A percentile compares a stretch with the other conserved stretches of the same genome.
Conservation (phyloP, 2,888 invertebrate genomes). For the Drymonia ruficornis region DNA sequence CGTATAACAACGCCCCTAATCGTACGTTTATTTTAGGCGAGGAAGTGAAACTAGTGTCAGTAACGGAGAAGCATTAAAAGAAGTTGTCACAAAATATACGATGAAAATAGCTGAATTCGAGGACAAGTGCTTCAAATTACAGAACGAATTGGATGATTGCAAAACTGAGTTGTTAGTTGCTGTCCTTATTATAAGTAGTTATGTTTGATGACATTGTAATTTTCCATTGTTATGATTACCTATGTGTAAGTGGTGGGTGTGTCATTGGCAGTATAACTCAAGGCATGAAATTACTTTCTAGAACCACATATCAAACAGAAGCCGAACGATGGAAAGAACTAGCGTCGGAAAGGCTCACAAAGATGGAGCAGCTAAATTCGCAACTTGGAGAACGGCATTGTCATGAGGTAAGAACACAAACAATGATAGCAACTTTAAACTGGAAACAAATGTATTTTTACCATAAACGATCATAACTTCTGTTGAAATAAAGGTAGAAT, state of each 20-base stretch:
- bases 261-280: background rate
- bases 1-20: conserved; percentile 39
- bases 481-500: conserved; percentile 69
- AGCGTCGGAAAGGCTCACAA: conserved; percentile 87
- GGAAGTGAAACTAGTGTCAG: conserved; percentile 48
- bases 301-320: conserved; percentile 66
- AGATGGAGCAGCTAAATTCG: conserved; percentile 86
- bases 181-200: background rate
- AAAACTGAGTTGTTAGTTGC: conserved; percentile 80
- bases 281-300: conserved; percentile 34
- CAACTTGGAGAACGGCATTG: conserved; percentile 87
- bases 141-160: conserved; percentile 71
- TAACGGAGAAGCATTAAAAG: conserved; percentile 57
- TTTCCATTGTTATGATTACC: background rate
- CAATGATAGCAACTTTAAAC: background rate
- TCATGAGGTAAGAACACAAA: conserved; percentile 72
- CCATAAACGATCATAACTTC: background rate
- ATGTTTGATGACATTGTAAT: background rate
- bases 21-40: conserved; percentile 59
- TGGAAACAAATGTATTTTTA: background rate
- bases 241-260: background rate
- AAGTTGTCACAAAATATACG: conserved; percentile 68
- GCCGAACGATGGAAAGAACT: conserved; percentile 87
- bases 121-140: conserved; percentile 70
- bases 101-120: conserved; percentile 68